phyloP scores from a whole-genome alignment of 2,113 vertebrate species.

The Pithys albifrons region DNA sequence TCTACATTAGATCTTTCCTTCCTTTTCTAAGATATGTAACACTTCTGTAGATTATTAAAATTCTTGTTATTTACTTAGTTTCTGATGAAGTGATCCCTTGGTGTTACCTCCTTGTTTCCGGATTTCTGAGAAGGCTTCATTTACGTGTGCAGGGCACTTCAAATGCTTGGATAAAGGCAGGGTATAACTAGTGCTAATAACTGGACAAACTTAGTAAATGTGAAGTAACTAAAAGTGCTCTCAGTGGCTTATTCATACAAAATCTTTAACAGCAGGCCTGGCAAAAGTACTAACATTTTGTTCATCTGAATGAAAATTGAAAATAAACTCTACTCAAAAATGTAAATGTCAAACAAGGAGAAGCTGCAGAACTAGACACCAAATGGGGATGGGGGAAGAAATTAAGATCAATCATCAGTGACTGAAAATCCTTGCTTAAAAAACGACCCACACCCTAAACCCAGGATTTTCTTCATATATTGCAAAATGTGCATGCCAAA shows the following conservation, averaged over 20 bases:
- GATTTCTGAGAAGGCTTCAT: not conserved
- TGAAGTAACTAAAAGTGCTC: not conserved
- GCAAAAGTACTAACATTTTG: not conserved
- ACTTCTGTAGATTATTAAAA: not conserved
- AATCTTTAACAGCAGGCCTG: not conserved
- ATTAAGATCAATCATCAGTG: not conserved
- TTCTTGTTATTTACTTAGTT: not conserved
- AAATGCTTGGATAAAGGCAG: not conserved
- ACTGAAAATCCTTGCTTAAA: not conserved
- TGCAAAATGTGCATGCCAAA: not conserved
- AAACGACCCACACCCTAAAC: accelerated
- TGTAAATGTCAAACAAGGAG: not conserved
- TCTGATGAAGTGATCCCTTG: not conserved
- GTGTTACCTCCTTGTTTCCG: not conserved
- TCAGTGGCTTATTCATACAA: not conserved
- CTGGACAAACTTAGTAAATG: not conserved
- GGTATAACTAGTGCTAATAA: not conserved
- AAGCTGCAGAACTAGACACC: not conserved
- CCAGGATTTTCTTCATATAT: not conserved
- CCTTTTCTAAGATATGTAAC: not conserved
- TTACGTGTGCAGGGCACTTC: not conserved
- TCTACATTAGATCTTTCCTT: not conserved
- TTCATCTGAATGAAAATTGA: slow-evolving; percentile 1
- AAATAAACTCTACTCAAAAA: not conserved
- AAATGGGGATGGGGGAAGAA: not conserved